A percentile compares a stretch with the other conserved stretches of the same genome.
Evolutionary conservation across 2,888 invertebrate genomes (phyloP).

Genomic region (Caenorhabditis becei): DNA sequence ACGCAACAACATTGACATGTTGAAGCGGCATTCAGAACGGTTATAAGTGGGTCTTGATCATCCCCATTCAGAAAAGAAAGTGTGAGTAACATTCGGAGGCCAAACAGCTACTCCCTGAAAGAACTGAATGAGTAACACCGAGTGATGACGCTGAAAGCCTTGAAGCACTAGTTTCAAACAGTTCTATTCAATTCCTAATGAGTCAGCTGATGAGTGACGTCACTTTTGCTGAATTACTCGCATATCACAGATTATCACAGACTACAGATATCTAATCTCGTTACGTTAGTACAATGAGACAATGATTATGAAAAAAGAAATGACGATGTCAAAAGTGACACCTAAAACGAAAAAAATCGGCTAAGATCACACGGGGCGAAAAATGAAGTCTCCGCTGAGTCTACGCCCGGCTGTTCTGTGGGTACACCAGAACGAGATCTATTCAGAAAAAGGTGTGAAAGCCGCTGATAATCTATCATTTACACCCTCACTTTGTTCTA

Average conservation of each 20-base stretch:
- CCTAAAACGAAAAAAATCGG: conserved; percentile 32
- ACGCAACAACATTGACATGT: conserved; percentile 15
- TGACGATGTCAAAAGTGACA: not conserved
- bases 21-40: conserved; percentile 47
- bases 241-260: too few species aligned
- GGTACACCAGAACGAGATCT: conserved; percentile 58
- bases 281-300: not conserved
- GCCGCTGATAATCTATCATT: conserved; percentile 54
- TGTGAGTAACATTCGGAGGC: conserved; percentile 36
- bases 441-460: conserved; percentile 54
- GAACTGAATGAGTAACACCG: conserved; percentile 41
- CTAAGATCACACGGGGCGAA: conserved; percentile 41
- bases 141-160: conserved; percentile 25
- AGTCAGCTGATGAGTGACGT: conserved; percentile 39
- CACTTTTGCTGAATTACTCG: not conserved
- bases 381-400: conserved; percentile 46
- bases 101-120: conserved; percentile 22
- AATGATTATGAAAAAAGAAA: conserved; percentile 3
- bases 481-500: conserved; percentile 27
- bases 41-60: conserved; percentile 56
- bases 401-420: conserved; percentile 53
- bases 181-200: conserved; percentile 13
- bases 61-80: conserved; percentile 18
- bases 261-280: too few species aligned
- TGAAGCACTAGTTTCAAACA: conserved; percentile 32